These are phyloP conservation scores for Diabrotica undecimpunctata DNA, from an alignment of 1,140 invertebrate species.

Conservation along the genomic window DNA sequence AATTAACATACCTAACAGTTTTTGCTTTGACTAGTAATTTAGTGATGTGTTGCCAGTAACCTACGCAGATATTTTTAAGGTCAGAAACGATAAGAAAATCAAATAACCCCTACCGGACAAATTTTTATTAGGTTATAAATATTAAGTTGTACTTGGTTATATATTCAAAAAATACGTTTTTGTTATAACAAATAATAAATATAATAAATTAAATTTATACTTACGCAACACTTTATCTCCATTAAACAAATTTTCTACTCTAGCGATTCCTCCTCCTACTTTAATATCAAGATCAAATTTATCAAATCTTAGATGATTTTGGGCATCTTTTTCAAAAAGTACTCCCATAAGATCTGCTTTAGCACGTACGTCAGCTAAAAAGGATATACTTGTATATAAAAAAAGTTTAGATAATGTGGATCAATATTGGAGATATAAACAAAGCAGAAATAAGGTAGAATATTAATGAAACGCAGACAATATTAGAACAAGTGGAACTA, in stretches of 20 bases:
- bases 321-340: conserved; percentile 49
- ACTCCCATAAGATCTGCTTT: conserved; percentile 51
- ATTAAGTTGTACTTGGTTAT: no score
- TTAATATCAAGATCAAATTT: conserved; percentile 54
- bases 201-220: conserved; percentile 23
- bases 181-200: no score
- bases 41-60: no score
- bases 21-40: no score
- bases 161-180: no score
- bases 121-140: no score
- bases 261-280: conserved; percentile 55
- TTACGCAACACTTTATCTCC: conserved; percentile 55
- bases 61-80: no score
- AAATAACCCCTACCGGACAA: no score
- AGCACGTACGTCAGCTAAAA: conserved; percentile 55
- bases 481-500: no score
- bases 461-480: no score
- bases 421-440: neutral
- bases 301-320: conserved; percentile 53
- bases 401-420: neutral
- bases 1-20: no score
- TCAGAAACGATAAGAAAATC: no score
- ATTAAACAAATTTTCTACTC: conserved; percentile 62
- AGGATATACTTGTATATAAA: neutral
- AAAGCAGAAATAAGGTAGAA: neutral